Base-by-base conservation (phyloP, 2,888 invertebrate species). In the Altica lythri region DNA sequence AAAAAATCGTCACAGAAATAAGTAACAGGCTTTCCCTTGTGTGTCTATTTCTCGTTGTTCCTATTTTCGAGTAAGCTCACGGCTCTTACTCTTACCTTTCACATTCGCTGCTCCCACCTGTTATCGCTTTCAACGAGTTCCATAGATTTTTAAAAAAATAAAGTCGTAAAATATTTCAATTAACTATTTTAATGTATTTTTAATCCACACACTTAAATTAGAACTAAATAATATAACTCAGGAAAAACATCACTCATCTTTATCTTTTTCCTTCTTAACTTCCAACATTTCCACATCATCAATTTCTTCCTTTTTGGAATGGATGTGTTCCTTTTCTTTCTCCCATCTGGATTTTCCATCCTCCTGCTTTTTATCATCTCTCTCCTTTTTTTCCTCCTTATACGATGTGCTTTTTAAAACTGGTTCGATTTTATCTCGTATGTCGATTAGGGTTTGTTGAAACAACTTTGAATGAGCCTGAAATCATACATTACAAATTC, bases 401-500 rank as follows among this genome's bases (percentile, higher is more conserved):
- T 65, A 68, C 27, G 68, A 66, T 22, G 70, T 63, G 5, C 71
- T 72, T 53, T 72, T 75, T 48, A 77, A 62, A 40, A 84, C 83
- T 0, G 83, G 82, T 59, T 83, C 83, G 12, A 83, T 82, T 71
- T 83, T 84, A 13, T 81, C 74, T 62, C 83, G 79, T 47, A 85
- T 83, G 60, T 81, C 83, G 63, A 81, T 82, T 61, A 88, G 73
- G 1, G 86, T 83, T 10, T 83, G 80, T 71, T 86, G 82, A 76
- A 86, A 88, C 67, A 84, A 80, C 71, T 86, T 85, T 0, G 86
- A 83, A 66, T 85, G 85, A 8, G 83, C 81, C 86, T 88, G 76
- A n/a, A 74, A 73, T 6, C 4, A 19, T n/a, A 38, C 10, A 19
- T 19, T 22, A 9, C 4, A 3, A 17, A 10, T 12, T 32, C 4